Conservation (phyloP, 2,113 vertebrate genomes). For the Protobothrops mucrosquamatus region DNA sequence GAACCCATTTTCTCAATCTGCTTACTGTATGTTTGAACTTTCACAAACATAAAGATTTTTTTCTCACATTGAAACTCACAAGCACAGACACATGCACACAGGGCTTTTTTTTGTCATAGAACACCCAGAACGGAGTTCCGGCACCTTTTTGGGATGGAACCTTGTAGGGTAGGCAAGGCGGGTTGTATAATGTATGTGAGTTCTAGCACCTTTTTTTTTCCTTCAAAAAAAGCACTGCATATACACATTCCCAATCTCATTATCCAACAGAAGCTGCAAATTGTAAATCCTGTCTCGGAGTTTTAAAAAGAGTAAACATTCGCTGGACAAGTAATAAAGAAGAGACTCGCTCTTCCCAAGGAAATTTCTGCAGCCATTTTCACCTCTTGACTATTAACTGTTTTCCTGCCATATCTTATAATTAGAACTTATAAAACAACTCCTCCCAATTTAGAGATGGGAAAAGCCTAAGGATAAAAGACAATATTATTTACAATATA, state of each 20-base stretch:
- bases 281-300: background rate
- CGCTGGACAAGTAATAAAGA: background rate
- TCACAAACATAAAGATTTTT: background rate
- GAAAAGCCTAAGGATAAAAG: background rate
- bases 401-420: background rate
- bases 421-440: background rate
- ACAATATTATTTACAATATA: background rate
- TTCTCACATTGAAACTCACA: background rate
- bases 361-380: background rate
- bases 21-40: background rate
- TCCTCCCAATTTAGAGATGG: background rate
- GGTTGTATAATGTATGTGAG: no score
- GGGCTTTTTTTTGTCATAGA: no score
- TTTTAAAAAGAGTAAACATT: background rate
- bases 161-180: no score
- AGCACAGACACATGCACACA: background rate
- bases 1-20: background rate
- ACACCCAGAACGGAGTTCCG: no score
- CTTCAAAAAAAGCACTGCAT: background rate
- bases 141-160: no score
- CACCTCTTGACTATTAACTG: background rate
- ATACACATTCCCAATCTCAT: background rate
- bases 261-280: background rate
- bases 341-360: background rate
- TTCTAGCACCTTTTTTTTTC: no score